Percentiles rank a stretch among this genome's conserved stretches.
Conservation (phyloP, 2,888 invertebrate species). For the Dynastes hyllus region DNA sequence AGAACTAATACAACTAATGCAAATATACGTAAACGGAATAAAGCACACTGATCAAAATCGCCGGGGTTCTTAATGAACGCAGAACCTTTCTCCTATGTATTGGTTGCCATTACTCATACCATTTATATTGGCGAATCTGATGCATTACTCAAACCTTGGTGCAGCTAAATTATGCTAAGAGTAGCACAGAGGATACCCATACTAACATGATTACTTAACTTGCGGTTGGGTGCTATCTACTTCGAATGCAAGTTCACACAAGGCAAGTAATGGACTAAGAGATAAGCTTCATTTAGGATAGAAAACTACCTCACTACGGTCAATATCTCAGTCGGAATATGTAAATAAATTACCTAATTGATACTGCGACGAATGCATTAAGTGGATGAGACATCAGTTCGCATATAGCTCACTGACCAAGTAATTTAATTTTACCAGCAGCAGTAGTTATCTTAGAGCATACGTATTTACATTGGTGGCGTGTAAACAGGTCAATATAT, state of each 20-base stretch:
- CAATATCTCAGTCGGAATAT: constrained; percentile 29
- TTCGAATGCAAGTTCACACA: background rate
- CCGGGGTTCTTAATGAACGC: no score
- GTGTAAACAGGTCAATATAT: no score
- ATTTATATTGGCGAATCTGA: background rate
- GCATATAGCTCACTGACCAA: background rate
- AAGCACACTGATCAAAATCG: no score
- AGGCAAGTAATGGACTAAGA: constrained; percentile 28
- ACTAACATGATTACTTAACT: constrained; percentile 27
- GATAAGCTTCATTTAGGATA: constrained; percentile 26
- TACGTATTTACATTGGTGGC: background rate
- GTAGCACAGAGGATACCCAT: background rate
- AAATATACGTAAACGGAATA: no score
- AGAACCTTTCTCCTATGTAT: background rate
- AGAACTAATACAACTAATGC: no score
- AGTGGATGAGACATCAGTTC: constrained; percentile 3
- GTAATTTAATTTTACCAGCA: constrained; percentile 2
- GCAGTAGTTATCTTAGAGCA: background rate
- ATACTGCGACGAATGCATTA: constrained; percentile 20
- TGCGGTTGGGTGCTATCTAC: constrained; percentile 12
- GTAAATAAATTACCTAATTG: constrained; percentile 35
- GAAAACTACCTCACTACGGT: constrained; percentile 1
- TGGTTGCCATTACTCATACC: background rate
- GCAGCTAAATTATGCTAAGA: constrained; percentile 23
- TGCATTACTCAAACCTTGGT: background rate